Conservation (phyloP, 2,797 vertebrate genomes). For the Agapornis canus region DNA sequence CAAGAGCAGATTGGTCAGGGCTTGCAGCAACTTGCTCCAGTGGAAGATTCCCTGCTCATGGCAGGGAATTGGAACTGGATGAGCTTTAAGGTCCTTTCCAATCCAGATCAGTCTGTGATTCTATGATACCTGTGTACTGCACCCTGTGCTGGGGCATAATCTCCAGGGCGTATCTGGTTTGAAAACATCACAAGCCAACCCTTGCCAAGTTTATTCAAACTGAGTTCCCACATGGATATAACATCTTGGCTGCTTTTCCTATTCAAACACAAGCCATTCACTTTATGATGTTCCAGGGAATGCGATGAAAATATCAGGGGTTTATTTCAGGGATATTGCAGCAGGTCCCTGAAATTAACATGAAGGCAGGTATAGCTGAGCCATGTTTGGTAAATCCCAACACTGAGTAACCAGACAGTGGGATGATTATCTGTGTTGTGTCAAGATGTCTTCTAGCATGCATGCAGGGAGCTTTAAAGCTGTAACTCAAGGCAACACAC, state of each 20-base stretch:
- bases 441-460: background rate
- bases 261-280: background rate
- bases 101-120: background rate
- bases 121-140: background rate
- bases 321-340: background rate
- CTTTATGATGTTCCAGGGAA: background rate
- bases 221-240: background rate
- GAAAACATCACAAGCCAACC: background rate
- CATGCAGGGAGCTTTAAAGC: background rate
- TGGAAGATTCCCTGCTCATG: background rate
- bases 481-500: background rate
- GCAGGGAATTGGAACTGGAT: background rate
- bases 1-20: background rate
- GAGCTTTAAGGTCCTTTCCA: background rate
- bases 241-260: background rate
- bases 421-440: background rate
- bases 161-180: background rate
- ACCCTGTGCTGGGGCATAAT: background rate
- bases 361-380: background rate
- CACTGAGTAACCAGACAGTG: background rate
- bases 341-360: background rate
- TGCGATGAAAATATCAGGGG: background rate
- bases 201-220: background rate
- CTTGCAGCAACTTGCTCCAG: background rate
- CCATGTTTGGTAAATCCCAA: background rate